A percentile compares a stretch with the other conserved stretches of the same genome.
Conservation (phyloP, 2,888 invertebrate genomes). For the Tenodera sinensis region DNA sequence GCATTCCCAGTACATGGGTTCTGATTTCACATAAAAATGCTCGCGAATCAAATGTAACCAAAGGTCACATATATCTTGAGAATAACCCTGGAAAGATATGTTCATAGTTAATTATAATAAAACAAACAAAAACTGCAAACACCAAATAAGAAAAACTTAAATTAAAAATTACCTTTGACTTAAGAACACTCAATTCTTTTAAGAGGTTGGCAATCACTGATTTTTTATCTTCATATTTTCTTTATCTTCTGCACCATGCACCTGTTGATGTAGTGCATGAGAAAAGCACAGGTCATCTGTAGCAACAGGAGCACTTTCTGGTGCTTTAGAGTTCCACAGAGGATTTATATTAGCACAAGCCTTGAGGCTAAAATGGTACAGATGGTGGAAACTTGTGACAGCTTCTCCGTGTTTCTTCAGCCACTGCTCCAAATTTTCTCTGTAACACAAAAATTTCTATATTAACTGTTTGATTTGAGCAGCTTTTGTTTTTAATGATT, state of each 20-base stretch:
- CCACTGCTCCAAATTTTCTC: slow-evolving; percentile 49
- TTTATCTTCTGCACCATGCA: neutral
- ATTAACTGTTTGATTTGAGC: neutral
- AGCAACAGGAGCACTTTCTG: neutral
- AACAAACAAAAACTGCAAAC: neutral
- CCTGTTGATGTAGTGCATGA: neutral
- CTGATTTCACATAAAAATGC: slow-evolving; percentile 47
- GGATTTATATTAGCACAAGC: neutral
- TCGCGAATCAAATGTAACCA: slow-evolving; percentile 54
- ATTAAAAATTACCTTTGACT: no score
- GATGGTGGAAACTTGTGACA: slow-evolving; percentile 49
- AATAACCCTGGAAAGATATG: slow-evolving; percentile 39
- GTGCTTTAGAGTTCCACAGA: neutral
- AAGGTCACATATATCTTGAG: slow-evolving; percentile 53
- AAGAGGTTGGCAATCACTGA: no score
- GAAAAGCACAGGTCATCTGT: no score
- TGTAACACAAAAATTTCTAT: neutral
- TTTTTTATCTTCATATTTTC: neutral
- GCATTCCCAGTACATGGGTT: slow-evolving; percentile 59
- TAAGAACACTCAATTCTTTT: no score
- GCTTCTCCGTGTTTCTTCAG: slow-evolving; percentile 52
- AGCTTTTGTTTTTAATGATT: neutral
- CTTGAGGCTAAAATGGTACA: slow-evolving; percentile 52
- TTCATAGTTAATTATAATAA: neutral
- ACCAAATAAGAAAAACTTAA: neutral